Evolutionary conservation across 2,797 vertebrate species (phyloP), one percentile per base, ranked within the genome.

Genomic region (Acropternis orthonyx): DNA sequence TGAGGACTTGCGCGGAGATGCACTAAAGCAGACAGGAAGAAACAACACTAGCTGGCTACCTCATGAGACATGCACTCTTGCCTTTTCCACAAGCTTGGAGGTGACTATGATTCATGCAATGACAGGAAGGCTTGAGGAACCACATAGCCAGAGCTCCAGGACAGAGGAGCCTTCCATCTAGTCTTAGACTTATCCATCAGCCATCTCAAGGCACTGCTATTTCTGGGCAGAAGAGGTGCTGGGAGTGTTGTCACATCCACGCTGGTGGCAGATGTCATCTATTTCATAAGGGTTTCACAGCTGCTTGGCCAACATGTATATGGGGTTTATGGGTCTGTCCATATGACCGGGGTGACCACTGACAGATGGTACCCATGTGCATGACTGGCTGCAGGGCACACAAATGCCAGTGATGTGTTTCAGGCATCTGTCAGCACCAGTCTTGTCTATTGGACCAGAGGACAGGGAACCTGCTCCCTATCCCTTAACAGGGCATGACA

Each of bases 11-110:
- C 55, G 63, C 30, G 32, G 56, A 73, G 49, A 67, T 89, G 76
- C 76, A 92, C 81, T 92, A 51, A 62, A 93, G 92, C 75, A 91
- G 49, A 62, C 30, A 66, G 88, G 81, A 93, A 88, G 58, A 74
- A 85, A 52, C 56, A 82, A 30, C 74, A 43, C 26, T 55, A 41
- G 27, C 28, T 94, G n/a, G 7, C n/a, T 71, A 36, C 44, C 27
- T 94, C 27, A 65, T 82, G 59, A 83, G 58, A 52, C 59, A 56
- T 63, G 39, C 1, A 5, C 49, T 41, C 51, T 81, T 65, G 46
- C 24, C 30, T 61, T 34, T 84, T 86, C 39, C 51, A 73, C 0
- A 1, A 1, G 2, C 52, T 56, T 68, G 41, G 44, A 74, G 44
- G 12, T 75, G 48, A 24, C 34, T 54, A n/a, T 96, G 89, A 95